phyloP scores from a whole-genome alignment of 2,888 invertebrate genomes.

The Troides oblongomaculatus region DNA sequence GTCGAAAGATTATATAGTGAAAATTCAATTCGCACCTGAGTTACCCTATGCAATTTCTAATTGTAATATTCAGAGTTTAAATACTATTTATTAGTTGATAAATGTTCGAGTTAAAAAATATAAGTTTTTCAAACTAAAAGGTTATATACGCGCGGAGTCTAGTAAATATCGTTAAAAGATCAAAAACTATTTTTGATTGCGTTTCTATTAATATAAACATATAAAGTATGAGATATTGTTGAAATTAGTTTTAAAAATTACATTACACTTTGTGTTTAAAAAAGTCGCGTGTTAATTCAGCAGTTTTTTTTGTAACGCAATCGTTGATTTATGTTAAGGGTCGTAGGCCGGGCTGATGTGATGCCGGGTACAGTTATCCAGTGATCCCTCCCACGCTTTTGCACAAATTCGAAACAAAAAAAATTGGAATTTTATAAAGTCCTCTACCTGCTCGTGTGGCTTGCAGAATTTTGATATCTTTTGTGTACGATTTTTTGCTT shows the following conservation, averaged over 20 bases:
- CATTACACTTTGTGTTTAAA: neutral
- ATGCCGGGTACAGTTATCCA: conserved; percentile 67
- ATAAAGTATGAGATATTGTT: neutral
- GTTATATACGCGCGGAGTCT: no score
- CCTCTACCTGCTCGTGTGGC: conserved; percentile 80
- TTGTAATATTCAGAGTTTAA: no score
- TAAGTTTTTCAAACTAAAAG: no score
- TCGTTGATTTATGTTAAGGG: conserved; percentile 52
- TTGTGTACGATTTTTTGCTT: conserved; percentile 75
- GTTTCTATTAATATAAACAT: neutral
- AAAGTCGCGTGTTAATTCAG: conserved; percentile 27
- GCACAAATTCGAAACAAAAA: conserved; percentile 68
- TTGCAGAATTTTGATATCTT: conserved; percentile 80
- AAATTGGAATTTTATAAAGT: conserved; percentile 60
- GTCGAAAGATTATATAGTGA: neutral
- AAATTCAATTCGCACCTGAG: neutral
- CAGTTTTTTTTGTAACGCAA: conserved; percentile 25
- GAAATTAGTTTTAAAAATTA: neutral
- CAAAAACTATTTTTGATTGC: no score
- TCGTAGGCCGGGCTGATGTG: conserved; percentile 47
- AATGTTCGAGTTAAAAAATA: no score
- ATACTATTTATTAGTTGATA: no score
- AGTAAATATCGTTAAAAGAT: no score
- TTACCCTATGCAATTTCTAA: neutral
- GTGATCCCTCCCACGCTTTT: conserved; percentile 74